A percentile compares a stretch with the other conserved stretches of the same genome.
phyloP scores from a whole-genome alignment of 1,140 invertebrate genomes.

The Venturia canescens region DNA sequence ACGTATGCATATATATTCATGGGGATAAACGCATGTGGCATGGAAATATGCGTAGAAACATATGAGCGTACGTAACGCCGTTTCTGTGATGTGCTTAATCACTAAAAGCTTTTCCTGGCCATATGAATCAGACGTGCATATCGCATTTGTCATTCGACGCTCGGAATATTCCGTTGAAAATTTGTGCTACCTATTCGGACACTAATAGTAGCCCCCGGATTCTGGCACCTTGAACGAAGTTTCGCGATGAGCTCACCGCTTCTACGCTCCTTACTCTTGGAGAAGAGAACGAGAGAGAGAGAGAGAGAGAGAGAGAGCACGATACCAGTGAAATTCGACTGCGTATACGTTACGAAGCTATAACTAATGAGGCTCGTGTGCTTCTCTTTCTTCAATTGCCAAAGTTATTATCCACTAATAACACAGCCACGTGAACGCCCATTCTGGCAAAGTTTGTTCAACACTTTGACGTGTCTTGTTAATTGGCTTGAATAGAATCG shows the following conservation, averaged over 20 bases:
- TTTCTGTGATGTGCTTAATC: no score
- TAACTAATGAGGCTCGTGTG: not conserved
- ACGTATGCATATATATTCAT: no score
- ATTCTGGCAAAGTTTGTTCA: not conserved
- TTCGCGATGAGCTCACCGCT: not conserved
- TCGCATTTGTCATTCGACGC: no score
- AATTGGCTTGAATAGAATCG: not conserved
- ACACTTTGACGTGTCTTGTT: not conserved
- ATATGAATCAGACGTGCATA: no score
- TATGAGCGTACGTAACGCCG: no score
- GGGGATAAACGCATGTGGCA: no score
- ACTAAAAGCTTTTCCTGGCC: no score
- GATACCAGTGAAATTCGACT: not conserved
- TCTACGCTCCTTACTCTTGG: not conserved
- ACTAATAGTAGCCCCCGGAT: no score
- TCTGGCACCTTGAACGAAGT: not conserved
- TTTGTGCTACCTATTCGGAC: no score
- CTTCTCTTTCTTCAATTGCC: not conserved
- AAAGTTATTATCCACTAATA: slow-evolving; percentile 11
- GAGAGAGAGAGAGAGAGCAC: not conserved
- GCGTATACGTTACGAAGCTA: not conserved
- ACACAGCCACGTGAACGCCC: not conserved
- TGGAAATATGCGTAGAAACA: no score
- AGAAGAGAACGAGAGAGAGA: not conserved
- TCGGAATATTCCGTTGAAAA: no score